Evolutionary conservation across 2,113 vertebrate species (phyloP).

Genomic region (Oreochromis aureus): DNA sequence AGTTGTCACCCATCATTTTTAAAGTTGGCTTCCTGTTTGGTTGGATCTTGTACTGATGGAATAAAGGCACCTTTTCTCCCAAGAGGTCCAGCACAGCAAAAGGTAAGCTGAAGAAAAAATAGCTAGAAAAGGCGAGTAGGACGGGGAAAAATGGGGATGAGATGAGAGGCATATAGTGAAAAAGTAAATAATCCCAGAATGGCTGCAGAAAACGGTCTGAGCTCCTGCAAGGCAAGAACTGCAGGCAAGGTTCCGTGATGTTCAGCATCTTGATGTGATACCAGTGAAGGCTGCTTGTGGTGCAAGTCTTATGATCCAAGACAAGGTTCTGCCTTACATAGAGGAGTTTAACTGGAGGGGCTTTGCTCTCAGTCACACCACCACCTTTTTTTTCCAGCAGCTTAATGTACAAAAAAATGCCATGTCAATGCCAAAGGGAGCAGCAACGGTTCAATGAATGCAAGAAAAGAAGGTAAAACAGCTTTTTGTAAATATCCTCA

Average conservation of each 20-base stretch:
- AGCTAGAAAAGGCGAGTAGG: conserved; percentile 60
- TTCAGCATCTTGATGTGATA: conserved; percentile 44
- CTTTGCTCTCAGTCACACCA: background rate
- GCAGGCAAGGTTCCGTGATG: conserved; percentile 7
- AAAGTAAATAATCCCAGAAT: conserved; percentile 61
- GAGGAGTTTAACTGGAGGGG: background rate
- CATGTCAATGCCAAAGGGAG: background rate
- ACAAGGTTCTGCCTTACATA: conserved; percentile 38
- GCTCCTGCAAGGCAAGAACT: background rate
- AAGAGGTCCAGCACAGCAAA: conserved; percentile 62
- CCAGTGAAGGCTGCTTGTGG: background rate
- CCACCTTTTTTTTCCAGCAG: background rate
- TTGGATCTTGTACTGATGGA: conserved; percentile 69
- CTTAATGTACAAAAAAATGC: background rate
- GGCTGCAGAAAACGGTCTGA: conserved; percentile 56
- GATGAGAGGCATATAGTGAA: conserved; percentile 48
- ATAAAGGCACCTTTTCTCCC: conserved; percentile 43
- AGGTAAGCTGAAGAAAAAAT: conserved; percentile 58
- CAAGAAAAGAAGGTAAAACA: background rate
- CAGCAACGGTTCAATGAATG: too few relatives aligned
- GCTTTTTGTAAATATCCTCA: background rate
- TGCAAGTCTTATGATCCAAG: background rate
- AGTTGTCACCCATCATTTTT: conserved; percentile 56
- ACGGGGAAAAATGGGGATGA: conserved; percentile 61
- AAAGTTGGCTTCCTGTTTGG: conserved; percentile 44